These are phyloP conservation scores for Thryonomys swinderianus DNA, from an alignment of 2,113 vertebrate genomes.

Conservation along the genomic window DNA sequence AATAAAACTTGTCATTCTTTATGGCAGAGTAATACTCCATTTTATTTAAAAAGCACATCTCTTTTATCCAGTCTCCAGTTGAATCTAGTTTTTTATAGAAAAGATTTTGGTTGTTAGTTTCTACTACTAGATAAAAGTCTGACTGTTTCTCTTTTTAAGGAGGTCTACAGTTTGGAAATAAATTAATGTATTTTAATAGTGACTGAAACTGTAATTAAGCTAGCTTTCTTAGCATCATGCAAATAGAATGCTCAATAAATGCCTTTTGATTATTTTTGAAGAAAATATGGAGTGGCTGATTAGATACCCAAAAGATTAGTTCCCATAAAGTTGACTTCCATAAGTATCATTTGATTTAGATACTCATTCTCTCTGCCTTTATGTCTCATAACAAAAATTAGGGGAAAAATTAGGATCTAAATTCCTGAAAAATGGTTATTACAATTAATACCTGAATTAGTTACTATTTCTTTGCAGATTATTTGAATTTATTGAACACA, in stretches of 20 bases:
- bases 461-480: background rate
- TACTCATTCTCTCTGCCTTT: background rate
- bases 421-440: background rate
- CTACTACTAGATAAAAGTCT: background rate
- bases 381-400: background rate
- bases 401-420: background rate
- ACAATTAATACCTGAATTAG: background rate
- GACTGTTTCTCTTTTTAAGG: background rate
- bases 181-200: background rate
- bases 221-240: background rate
- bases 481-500: constrained; percentile 5
- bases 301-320: background rate
- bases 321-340: background rate
- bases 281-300: background rate
- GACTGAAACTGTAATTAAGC: background rate
- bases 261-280: background rate
- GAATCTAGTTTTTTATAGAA: background rate
- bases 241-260: background rate
- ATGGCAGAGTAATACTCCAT: too few relatives aligned
- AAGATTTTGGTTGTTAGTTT: background rate
- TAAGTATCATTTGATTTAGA: background rate
- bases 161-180: background rate
- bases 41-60: too few relatives aligned
- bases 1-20: too few relatives aligned
- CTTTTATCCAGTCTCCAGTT: too few relatives aligned